Evolutionary conservation across 1,140 invertebrate species (phyloP), one percentile per base, ranked within the genome.

Genomic region (Artemia franciscana): DNA sequence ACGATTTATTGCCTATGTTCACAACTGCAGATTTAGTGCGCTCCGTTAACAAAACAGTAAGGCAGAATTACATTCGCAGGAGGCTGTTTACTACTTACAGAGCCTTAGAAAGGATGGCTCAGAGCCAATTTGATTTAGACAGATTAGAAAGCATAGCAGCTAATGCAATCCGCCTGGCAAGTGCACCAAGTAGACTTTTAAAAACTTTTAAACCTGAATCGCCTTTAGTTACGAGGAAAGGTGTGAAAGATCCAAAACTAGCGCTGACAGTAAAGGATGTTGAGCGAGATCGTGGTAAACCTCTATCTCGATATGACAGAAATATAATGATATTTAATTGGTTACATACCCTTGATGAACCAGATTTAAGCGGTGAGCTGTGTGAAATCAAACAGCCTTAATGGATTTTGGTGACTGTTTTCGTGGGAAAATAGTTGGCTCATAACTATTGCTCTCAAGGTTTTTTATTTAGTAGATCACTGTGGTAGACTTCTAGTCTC

Each of bases 241-340:
- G 66, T 21, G 63, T 64, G 9, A 59, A 60, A 12, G 51, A 24
- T 18, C 58, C 59, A 7, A 67, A 66, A 59, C 66, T 65, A 60
- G 62, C 78, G 3, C 72, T 88, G 1, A 86, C 86, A 0, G 78
- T 86, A 0, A 79, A 81, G 5, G 86, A 90, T 66, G 79, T 89
- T 9, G 86, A 89, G 68, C 74, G 85, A 39, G 85, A 89, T 69
- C 75, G 85, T 4, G 86, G 86, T 1, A 83, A 86, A 65, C 85
- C 87, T 4, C 74, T 90, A 2, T 85, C 85, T 12, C 88, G 88
- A 71, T 89, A 89, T 72, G 85, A 90, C 67, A 71, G 87, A 21
- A 90, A 91, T 71, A 89, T 90, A 84, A 88, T 90, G 83, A 89
- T 91, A 56, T 89, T 91, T 73, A 88, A 89, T 68, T 90, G 88